Evolutionary conservation across 2,888 invertebrate species (phyloP), one percentile per base, ranked within the genome.

Genomic region (Xestoiulus laeticollis): DNA sequence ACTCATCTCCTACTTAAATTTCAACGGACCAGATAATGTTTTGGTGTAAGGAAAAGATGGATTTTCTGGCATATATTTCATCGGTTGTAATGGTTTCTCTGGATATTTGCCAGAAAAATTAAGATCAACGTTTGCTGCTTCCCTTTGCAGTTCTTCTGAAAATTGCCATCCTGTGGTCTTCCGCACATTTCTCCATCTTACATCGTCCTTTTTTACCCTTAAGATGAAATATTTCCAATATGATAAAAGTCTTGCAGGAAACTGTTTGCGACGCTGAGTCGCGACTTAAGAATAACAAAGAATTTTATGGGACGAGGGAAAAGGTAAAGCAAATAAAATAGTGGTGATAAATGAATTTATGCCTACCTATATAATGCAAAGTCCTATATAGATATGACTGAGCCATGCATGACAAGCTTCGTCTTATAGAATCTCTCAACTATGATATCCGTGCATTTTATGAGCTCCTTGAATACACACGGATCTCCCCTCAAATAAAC

Each of bases 61-160:
- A 78, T 30, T 10, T 78, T 78, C 30, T 14, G 14, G 30, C 10
- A 30, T 78, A 30, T 78, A 30, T 26, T 26, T 78, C 78, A 30
- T 14, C 26, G 78, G 30, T 14, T 30, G 16, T 30, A 30, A 78
- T 78, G 78, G 78, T 30, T 30, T 78, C 78, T 78, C 5, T 78
- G 78, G 78, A 78, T 78, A 78, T 78, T 78, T 78, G 78, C 78
- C 78, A 78, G 78, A 78, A 78, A 78, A 78, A 78, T 78, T 78
- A 78, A 78, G 78, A 30, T 30, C 78, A 78, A 78, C 78, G 78
- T 78, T 78, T 78, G 78, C 30, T 0, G 78, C 30, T 78, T 78
- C 30, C 78, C 16, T 78, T 78, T 10, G 8, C 78, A 78, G 78
- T 30, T 12, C n/a, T 30, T 78, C 78, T 78, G 30, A 30, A 78